Evolutionary conservation across 1,140 invertebrate genomes (phyloP).

Genomic region (Drosophila azteca): DNA sequence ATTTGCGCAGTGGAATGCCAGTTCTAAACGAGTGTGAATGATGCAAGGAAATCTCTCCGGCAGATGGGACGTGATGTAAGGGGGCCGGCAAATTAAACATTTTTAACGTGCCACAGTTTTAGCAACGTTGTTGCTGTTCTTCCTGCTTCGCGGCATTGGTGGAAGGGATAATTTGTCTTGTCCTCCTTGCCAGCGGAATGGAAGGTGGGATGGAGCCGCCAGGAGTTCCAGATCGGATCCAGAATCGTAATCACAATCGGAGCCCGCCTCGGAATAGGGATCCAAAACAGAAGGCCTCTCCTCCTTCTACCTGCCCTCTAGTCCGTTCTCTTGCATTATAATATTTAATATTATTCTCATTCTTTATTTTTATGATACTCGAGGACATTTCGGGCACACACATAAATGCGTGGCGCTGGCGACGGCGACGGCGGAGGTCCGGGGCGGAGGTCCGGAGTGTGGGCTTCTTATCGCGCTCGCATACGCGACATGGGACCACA

Average conservation of each 20-base stretch:
- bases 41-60: too few species aligned
- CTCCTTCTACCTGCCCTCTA: background rate
- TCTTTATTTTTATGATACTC: conserved; percentile 80
- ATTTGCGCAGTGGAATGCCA: conserved; percentile 38
- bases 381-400: conserved; percentile 64
- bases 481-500: conserved; percentile 66
- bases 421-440: background rate
- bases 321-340: conserved; percentile 54
- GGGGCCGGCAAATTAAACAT: conserved; percentile 31
- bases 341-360: conserved; percentile 78
- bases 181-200: background rate
- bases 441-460: background rate
- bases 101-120: conserved; percentile 29
- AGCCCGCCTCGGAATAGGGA: background rate
- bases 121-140: too few species aligned
- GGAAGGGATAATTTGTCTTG: conserved; percentile 30
- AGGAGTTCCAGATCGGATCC: too few species aligned
- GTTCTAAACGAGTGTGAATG: conserved; percentile 3
- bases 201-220: background rate
- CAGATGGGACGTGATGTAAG: background rate
- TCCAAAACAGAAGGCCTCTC: too few species aligned
- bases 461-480: conserved; percentile 72
- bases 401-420: conserved; percentile 37
- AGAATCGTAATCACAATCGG: background rate
- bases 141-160: background rate